phyloP scores from a whole-genome alignment of 1,140 invertebrate species.

The Anastrepha ludens region DNA sequence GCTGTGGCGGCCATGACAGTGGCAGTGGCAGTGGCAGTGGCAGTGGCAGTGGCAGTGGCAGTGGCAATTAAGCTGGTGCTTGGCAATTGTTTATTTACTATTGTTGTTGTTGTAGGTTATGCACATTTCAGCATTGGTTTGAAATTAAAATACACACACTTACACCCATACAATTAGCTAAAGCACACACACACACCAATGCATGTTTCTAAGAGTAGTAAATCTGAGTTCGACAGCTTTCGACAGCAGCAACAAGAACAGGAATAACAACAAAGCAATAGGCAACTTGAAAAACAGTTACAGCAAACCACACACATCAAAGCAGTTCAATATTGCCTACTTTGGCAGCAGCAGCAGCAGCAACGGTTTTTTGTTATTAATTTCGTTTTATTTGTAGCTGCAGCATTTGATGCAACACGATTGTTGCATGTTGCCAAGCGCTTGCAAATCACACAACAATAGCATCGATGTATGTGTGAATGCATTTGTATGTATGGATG shows the following conservation, averaged over 20 bases:
- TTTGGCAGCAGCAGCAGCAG: background rate
- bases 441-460: background rate
- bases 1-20: constrained; percentile 26
- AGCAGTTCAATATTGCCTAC: constrained; percentile 28
- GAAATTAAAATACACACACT: constrained; percentile 26
- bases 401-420: constrained; percentile 2
- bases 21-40: constrained; percentile 2
- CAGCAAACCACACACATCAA: constrained; percentile 7
- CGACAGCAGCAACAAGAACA: background rate
- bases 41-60: constrained; percentile 17
- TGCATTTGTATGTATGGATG: background rate
- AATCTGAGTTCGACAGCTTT: constrained; percentile 45
- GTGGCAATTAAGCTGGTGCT: background rate
- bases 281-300: constrained; percentile 19
- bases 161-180: background rate
- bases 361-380: background rate
- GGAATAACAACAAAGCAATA: background rate
- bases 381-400: constrained; percentile 2
- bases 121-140: constrained; percentile 33
- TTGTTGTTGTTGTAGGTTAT: background rate
- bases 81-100: constrained; percentile 22
- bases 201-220: constrained; percentile 30
- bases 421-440: constrained; percentile 25
- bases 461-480: background rate
- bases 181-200: background rate